Conservation (phyloP, 2,797 vertebrate genomes). For the Argentina silus region DNA sequence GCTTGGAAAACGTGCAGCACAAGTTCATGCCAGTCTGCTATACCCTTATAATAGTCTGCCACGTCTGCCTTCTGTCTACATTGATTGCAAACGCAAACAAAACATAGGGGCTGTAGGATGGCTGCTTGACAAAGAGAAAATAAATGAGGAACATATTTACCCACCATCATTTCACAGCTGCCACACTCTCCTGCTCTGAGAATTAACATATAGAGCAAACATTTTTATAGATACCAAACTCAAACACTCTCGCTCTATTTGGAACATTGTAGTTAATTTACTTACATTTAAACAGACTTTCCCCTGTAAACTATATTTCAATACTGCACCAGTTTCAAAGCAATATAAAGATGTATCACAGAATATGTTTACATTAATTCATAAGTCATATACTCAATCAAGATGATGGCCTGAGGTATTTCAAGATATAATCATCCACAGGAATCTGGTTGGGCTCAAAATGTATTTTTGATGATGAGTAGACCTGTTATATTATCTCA, state of each 20-base stretch:
- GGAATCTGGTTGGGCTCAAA: too few species aligned
- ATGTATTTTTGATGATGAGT: too few species aligned
- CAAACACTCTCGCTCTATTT: slow-evolving; percentile 22
- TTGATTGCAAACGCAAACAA: slow-evolving; percentile 52
- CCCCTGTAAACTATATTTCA: background rate
- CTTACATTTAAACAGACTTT: background rate
- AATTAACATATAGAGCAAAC: slow-evolving; percentile 43
- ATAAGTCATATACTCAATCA: too few species aligned
- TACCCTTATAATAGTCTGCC: slow-evolving; percentile 13
- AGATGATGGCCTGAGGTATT: background rate
- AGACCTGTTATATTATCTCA: too few species aligned
- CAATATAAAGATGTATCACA: background rate
- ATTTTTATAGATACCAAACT: slow-evolving; percentile 28
- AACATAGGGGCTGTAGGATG: slow-evolving; percentile 45
- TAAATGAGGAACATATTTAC: slow-evolving; percentile 61
- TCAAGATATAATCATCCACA: too few species aligned
- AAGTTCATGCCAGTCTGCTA: slow-evolving; percentile 24
- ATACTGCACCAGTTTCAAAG: background rate
- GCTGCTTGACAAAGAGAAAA: slow-evolving; percentile 56
- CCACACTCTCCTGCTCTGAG: slow-evolving; percentile 44
- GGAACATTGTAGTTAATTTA: slow-evolving; percentile 18
- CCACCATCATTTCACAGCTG: slow-evolving; percentile 52
- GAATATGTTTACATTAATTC: too few species aligned
- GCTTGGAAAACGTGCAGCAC: background rate
- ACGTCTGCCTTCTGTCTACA: slow-evolving; percentile 37